Percentiles rank a stretch among this genome's conserved stretches.
Conservation (phyloP, 2,797 vertebrate genomes). For the Jordanella pulchra region DNA sequence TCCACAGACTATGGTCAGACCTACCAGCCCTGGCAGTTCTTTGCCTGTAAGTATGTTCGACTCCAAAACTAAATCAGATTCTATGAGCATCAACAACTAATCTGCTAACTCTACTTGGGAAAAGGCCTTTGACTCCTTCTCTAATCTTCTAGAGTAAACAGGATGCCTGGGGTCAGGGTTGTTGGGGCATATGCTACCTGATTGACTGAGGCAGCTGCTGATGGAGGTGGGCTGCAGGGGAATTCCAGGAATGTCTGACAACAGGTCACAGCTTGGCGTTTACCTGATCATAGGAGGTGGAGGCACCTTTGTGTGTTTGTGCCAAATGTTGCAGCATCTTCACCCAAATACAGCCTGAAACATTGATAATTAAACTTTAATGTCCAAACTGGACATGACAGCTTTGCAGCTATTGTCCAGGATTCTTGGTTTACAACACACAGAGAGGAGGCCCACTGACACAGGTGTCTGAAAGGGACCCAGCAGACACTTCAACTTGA, state of each 20-base stretch:
- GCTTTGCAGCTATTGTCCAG: no score
- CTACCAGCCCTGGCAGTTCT: conserved; percentile 95
- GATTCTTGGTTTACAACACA: no score
- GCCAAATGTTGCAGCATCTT: conserved; percentile 7
- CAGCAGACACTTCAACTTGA: no score
- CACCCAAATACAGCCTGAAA: no score
- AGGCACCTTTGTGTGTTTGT: background rate
- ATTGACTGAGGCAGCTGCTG: conserved; percentile 58
- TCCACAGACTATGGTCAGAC: conserved; percentile 90
- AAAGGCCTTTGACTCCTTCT: conserved; percentile 25
- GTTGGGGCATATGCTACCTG: conserved; percentile 34
- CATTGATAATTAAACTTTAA: no score
- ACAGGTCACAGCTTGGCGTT: conserved; percentile 59
- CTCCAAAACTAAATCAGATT: conserved; percentile 20
- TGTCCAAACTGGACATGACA: no score
- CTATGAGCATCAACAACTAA: conserved; percentile 39
- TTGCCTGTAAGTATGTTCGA: conserved; percentile 89
- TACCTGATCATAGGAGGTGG: conserved; percentile 30
- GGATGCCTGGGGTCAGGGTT: conserved; percentile 3
- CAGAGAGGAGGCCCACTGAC: no score
- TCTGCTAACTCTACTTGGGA: conserved; percentile 12
- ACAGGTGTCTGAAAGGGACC: no score
- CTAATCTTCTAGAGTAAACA: conserved; percentile 19
- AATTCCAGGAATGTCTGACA: conserved; percentile 60
- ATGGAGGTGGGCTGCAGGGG: conserved; percentile 53